These are phyloP conservation scores for Drosophila triauraria DNA, from an alignment of 1,140 invertebrate species.

Conservation along the genomic window DNA sequence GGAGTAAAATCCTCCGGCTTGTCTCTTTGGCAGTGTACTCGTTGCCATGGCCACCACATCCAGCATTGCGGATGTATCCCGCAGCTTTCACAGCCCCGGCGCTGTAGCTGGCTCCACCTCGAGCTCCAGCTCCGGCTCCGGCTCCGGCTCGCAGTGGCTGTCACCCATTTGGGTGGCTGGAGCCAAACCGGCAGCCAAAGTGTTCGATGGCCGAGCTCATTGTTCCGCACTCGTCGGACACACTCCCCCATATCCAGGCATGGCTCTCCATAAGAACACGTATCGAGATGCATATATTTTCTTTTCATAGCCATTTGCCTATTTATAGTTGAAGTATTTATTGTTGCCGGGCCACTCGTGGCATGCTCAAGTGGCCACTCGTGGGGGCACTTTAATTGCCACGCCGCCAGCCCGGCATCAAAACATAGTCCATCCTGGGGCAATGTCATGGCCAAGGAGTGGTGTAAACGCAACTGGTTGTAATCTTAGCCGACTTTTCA, in stretches of 20 bases:
- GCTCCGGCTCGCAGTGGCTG: slow-evolving; percentile 10
- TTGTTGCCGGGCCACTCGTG: slow-evolving; percentile 78
- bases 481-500: slow-evolving; percentile 22
- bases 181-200: slow-evolving; percentile 42
- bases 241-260: slow-evolving; percentile 28
- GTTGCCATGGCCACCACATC: slow-evolving; percentile 27
- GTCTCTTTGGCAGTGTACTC: slow-evolving; percentile 14
- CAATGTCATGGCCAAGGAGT: slow-evolving; percentile 71
- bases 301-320: slow-evolving; percentile 78
- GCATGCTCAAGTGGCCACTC: slow-evolving; percentile 80
- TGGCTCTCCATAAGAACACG: slow-evolving; percentile 28
- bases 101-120: slow-evolving; percentile 7
- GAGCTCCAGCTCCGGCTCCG: slow-evolving; percentile 12
- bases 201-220: slow-evolving; percentile 73
- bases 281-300: slow-evolving; percentile 52
- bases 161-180: slow-evolving; percentile 14
- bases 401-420: slow-evolving; percentile 22
- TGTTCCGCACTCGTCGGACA: slow-evolving; percentile 21
- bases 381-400: slow-evolving; percentile 73
- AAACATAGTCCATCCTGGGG: slow-evolving; percentile 23
- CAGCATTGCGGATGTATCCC: slow-evolving; percentile 24
- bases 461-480: slow-evolving; percentile 67
- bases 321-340: slow-evolving; percentile 84
- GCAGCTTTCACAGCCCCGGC: slow-evolving; percentile 13
- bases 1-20: background rate